A percentile compares a stretch with the other conserved stretches of the same genome.
phyloP scores from a whole-genome alignment of 2,797 vertebrate genomes.

The Sebastes itinus region DNA sequence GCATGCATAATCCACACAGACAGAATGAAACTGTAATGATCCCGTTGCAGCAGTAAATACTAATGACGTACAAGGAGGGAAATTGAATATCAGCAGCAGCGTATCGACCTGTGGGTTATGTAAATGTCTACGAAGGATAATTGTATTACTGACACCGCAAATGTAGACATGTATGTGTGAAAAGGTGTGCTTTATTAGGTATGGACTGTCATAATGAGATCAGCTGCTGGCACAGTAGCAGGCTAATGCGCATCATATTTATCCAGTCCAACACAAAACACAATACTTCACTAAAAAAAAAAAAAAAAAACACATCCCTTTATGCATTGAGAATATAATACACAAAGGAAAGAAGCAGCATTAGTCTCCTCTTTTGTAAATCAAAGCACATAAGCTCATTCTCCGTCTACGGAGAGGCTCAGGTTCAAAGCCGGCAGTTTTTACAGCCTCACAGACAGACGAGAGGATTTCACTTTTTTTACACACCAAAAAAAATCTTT shows the following conservation, averaged over 20 bases:
- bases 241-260: neutral
- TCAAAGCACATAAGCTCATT: conserved; percentile 24
- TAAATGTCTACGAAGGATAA: neutral
- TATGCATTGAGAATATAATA: neutral
- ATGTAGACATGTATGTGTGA: neutral
- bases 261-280: neutral
- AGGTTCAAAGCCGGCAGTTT: neutral
- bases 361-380: neutral
- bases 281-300: neutral
- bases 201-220: neutral
- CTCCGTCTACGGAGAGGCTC: neutral
- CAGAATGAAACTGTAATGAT: conserved; percentile 31
- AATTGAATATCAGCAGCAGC: neutral
- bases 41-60: conserved; percentile 2
- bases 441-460: neutral
- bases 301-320: neutral
- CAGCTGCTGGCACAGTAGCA: neutral
- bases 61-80: neutral
- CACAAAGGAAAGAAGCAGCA: conserved; percentile 2
- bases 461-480: neutral
- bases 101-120: neutral
- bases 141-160: neutral
- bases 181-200: neutral
- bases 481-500: neutral
- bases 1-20: conserved; percentile 9